Evolutionary conservation across 2,113 vertebrate genomes (phyloP).

Genomic region (Budorcas taxicolor): DNA sequence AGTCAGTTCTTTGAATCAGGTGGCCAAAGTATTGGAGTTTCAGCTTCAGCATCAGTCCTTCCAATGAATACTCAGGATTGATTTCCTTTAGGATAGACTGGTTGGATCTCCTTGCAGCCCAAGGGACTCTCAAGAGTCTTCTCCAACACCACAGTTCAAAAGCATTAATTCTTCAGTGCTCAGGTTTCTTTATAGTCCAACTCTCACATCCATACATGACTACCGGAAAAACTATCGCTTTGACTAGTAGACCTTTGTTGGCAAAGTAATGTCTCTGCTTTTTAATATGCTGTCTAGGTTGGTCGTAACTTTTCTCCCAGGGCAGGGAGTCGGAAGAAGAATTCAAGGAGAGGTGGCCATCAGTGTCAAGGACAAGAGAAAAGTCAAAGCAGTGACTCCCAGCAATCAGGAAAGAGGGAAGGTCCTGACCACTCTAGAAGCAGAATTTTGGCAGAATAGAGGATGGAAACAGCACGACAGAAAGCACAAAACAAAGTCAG

Average conservation of each 20-base stretch:
- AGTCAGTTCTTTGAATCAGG: background rate
- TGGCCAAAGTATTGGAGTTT: background rate
- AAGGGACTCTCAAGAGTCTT: background rate
- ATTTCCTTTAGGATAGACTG: background rate
- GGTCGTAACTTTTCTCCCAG: background rate
- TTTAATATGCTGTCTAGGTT: background rate
- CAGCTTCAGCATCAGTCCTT: background rate
- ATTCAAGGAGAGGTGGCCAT: background rate
- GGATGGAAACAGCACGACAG: background rate
- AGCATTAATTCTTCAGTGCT: background rate
- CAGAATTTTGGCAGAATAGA: background rate
- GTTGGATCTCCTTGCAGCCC: background rate
- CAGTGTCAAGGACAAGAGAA: background rate
- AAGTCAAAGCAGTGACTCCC: background rate
- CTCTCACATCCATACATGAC: background rate
- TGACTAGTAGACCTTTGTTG: background rate
- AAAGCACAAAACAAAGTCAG: background rate
- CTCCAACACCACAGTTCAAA: background rate
- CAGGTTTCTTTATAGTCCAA: background rate
- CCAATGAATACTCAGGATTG: background rate
- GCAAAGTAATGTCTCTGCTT: background rate
- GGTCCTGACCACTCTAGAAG: background rate
- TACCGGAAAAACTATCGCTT: background rate
- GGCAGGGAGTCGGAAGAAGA: background rate
- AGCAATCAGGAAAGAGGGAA: background rate